Evolutionary conservation across 2,888 invertebrate genomes (phyloP).

Genomic region (Baronia brevicornis): DNA sequence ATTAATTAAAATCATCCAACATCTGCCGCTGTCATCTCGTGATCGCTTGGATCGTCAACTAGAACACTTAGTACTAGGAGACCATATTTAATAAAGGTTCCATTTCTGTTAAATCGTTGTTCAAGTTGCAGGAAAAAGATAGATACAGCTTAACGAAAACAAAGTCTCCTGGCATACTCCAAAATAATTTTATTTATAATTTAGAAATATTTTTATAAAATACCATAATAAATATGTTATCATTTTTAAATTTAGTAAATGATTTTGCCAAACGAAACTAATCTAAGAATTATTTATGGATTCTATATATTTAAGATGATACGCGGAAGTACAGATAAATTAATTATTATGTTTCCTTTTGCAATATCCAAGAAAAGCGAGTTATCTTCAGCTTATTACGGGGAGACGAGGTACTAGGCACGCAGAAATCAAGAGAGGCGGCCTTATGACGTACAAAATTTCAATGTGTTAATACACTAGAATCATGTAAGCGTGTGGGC

Average conservation of each 20-base stretch:
- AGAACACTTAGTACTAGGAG: slow-evolving; percentile 66
- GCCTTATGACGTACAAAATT: slow-evolving; percentile 55
- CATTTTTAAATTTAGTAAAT: too few relatives aligned
- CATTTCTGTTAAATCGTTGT: slow-evolving; percentile 8
- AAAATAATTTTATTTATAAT: too few relatives aligned
- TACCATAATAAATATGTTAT: too few relatives aligned
- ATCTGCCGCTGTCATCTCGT: slow-evolving; percentile 36
- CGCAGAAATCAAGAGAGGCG: slow-evolving; percentile 54
- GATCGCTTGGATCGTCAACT: slow-evolving; percentile 69
- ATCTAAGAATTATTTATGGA: neutral
- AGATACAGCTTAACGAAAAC: too few relatives aligned
- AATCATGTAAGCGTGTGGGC: slow-evolving; percentile 28
- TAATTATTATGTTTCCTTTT: slow-evolving; percentile 46
- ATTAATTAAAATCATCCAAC: slow-evolving; percentile 1
- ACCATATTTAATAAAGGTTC: slow-evolving; percentile 35
- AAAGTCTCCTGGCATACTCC: too few relatives aligned
- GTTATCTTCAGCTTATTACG: slow-evolving; percentile 74
- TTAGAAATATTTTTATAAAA: too few relatives aligned
- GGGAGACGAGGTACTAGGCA: slow-evolving; percentile 65
- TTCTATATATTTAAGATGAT: slow-evolving; percentile 20
- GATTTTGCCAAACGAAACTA: neutral
- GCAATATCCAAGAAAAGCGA: slow-evolving; percentile 66
- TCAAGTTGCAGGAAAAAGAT: slow-evolving; percentile 20
- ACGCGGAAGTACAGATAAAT: slow-evolving; percentile 50
- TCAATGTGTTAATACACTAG: slow-evolving; percentile 41